Base-by-base conservation (phyloP, 2,113 vertebrate genomes). In the Tiliqua scincoides region DNA sequence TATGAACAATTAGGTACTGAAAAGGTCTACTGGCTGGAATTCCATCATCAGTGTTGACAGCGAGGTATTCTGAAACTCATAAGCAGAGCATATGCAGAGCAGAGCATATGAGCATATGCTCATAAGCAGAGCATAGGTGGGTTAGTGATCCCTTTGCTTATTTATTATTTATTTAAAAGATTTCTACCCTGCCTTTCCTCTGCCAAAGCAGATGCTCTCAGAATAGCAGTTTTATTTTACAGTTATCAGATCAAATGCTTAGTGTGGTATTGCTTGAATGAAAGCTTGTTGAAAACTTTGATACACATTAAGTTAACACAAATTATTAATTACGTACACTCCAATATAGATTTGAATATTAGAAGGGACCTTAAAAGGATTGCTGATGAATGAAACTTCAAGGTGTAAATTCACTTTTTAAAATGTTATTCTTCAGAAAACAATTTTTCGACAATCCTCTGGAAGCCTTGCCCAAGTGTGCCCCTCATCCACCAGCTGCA, bases 401-500 rank as follows among this genome's bases (percentile, higher is more conserved):
- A 21, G n/a, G 32, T 79, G 35, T 72, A 57, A 79, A 79, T 85
- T 79, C 67, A 57, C 30, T 43, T 59, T n/a, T n/a, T 57, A 71
- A 23, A 12, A 71, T 88, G 83, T 88, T 91, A 81, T 91, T 73
- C 77, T 89, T 89, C 43, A 89, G 86, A 87, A 90, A 91, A 87
- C 62, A 86, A 90, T 79, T 91, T 48, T 90, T 93, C 93, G 88
- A 93, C 87, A 94, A 91, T 86, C 91, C 84, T 90, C 86, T 94
- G 91, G 92, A 94, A 89, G 81, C 89, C 63, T 79, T 89, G 17
- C 85, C 65, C 71, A 87, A 82, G 73, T 76, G 54, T 8, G 43
- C 89, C 79, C 85, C 82, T 86, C 85, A 92, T 59, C 81, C 79
- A 40, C 87, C 88, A 70, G 79, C 81, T 82, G 0, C 76, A 40